Conservation (phyloP, 2,888 invertebrate genomes). For the Platerodrilus igneus region DNA sequence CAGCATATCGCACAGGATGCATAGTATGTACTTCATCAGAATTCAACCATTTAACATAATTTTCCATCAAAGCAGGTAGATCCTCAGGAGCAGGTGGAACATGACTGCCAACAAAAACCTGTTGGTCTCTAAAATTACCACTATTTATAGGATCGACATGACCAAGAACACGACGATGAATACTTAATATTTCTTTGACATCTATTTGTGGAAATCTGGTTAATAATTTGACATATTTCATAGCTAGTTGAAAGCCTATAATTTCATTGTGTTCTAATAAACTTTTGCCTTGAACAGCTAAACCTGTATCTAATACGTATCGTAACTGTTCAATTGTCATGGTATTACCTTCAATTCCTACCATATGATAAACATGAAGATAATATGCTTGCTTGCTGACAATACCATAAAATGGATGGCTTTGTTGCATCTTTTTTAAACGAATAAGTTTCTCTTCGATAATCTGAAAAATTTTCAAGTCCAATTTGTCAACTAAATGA, state of each 20-base stretch:
- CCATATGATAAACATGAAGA: slow-evolving; percentile 91
- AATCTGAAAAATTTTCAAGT: slow-evolving; percentile 68
- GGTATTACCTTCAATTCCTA: slow-evolving; percentile 96
- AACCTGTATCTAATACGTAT: slow-evolving; percentile 84
- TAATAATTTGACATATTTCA: slow-evolving; percentile 83
- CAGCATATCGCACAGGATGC: slow-evolving; percentile 91
- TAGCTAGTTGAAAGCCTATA: slow-evolving; percentile 86
- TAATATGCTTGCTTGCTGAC: slow-evolving; percentile 95
- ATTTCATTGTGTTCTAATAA: slow-evolving; percentile 97
- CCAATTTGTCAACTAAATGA: slow-evolving; percentile 84
- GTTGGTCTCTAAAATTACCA: slow-evolving; percentile 81
- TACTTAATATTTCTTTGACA: slow-evolving; percentile 82
- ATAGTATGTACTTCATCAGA: slow-evolving; percentile 79
- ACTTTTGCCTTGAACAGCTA: slow-evolving; percentile 85
- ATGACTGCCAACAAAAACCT: slow-evolving; percentile 94
- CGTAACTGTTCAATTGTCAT: slow-evolving; percentile 90
- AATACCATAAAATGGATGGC: slow-evolving; percentile 72
- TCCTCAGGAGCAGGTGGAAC: slow-evolving; percentile 84
- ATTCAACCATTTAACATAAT: slow-evolving; percentile 90
- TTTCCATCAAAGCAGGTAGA: slow-evolving; percentile 75
- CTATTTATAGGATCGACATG: slow-evolving; percentile 92
- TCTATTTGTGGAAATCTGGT: slow-evolving; percentile 74
- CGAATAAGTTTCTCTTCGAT: slow-evolving; percentile 83
- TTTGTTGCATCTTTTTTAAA: slow-evolving; percentile 70
- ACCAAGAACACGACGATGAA: slow-evolving; percentile 88